Evolutionary conservation across 2,113 vertebrate genomes (phyloP).

Genomic region (Lagenorhynchus albirostris): DNA sequence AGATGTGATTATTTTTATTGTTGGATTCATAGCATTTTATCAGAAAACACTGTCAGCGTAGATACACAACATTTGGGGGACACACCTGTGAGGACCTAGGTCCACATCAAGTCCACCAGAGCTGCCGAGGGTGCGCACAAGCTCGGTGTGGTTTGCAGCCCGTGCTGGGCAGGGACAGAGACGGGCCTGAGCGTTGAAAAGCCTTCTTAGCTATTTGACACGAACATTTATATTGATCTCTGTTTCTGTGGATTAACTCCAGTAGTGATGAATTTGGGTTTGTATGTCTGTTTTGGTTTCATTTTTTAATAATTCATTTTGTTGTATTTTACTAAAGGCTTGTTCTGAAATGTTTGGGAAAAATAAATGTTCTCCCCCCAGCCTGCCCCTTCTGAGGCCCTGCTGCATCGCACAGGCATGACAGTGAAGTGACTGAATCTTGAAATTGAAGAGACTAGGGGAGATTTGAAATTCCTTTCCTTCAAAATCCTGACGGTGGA

Average conservation of each 20-base stretch:
- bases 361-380: background rate
- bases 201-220: background rate
- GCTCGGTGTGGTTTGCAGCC: accelerated
- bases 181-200: background rate
- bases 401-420: background rate
- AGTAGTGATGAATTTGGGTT: background rate
- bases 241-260: background rate
- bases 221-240: background rate
- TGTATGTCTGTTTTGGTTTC: background rate
- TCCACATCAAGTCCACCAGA: background rate
- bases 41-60: background rate
- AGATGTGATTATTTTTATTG: background rate
- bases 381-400: background rate
- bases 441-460: background rate
- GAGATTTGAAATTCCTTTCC: background rate
- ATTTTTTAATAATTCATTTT: background rate
- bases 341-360: background rate
- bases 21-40: background rate
- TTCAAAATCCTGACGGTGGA: background rate
- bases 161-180: background rate
- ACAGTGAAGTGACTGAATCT: background rate
- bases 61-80: background rate
- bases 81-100: no score
- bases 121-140: background rate
- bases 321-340: background rate